Evolutionary conservation across 2,888 invertebrate genomes (phyloP).

Genomic region (Fragum sueziense): DNA sequence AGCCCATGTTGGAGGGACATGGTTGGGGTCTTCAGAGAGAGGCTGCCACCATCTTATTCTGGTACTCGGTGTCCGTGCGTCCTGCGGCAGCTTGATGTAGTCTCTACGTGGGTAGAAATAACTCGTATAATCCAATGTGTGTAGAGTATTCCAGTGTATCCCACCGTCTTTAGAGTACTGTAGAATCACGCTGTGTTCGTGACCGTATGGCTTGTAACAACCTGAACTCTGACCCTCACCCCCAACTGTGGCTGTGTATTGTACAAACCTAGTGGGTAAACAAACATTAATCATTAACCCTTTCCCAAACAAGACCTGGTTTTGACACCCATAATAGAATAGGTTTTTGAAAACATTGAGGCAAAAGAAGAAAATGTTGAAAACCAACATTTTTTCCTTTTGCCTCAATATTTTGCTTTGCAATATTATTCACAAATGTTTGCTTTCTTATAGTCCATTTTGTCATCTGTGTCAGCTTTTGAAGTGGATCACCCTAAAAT

Average conservation of each 20-base stretch:
- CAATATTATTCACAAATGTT: no score
- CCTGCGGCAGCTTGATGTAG: constrained; percentile 78
- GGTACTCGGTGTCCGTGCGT: constrained; percentile 77
- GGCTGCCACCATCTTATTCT: constrained; percentile 80
- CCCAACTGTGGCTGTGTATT: constrained; percentile 79
- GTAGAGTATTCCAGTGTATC: constrained; percentile 79
- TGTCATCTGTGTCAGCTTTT: no score
- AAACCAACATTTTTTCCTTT: no score
- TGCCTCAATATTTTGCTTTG: no score
- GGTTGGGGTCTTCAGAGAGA: constrained; percentile 54
- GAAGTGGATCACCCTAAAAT: no score
- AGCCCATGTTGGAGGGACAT: constrained; percentile 78
- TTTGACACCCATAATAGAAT: no score
- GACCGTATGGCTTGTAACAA: constrained; percentile 73
- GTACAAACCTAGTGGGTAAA: constrained; percentile 75
- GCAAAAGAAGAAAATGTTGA: no score
- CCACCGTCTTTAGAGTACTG: constrained; percentile 81
- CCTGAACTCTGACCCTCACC: constrained; percentile 67
- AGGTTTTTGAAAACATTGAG: no score
- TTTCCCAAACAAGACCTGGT: no score
- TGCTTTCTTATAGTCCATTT: no score
- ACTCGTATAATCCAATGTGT: constrained; percentile 76
- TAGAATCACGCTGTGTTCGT: constrained; percentile 78
- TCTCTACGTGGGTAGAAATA: constrained; percentile 75
- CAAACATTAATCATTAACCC: no score